Evolutionary conservation across 2,797 vertebrate species (phyloP).

Genomic region (Mormyrops attenuatus): DNA sequence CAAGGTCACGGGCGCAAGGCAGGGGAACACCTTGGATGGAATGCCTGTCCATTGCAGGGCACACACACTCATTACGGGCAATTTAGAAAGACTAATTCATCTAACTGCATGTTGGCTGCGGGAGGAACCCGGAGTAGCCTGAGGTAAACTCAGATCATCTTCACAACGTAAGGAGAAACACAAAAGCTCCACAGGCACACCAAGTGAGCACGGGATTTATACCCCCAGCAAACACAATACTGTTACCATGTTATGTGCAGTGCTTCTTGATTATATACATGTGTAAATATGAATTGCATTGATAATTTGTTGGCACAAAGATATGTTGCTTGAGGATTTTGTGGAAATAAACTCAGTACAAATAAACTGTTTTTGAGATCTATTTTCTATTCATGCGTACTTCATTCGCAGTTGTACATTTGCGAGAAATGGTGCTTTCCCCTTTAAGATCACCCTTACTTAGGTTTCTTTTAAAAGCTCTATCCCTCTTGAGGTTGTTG

Average conservation of each 20-base stretch:
- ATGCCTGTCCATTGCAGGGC: conserved; percentile 4
- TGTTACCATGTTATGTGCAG: background rate
- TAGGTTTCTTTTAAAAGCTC: conserved; percentile 10
- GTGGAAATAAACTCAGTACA: background rate
- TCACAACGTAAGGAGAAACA: background rate
- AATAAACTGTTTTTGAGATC: background rate
- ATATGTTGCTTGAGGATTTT: background rate
- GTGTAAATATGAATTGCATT: background rate
- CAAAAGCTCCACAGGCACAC: background rate
- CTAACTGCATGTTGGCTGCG: background rate
- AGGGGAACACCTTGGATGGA: conserved; percentile 1
- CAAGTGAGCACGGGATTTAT: background rate
- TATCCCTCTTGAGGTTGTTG: background rate
- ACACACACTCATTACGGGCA: background rate
- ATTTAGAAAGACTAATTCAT: background rate
- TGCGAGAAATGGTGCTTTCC: background rate
- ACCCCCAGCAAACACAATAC: background rate
- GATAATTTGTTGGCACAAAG: background rate
- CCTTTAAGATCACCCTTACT: background rate
- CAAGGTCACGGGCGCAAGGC: background rate
- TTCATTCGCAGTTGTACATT: background rate
- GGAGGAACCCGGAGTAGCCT: background rate
- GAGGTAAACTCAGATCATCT: background rate
- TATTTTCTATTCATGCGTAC: background rate
- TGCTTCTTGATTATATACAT: background rate